Evolutionary conservation across 1,140 invertebrate species (phyloP), one percentile per base, ranked within the genome.

Genomic region (Camponotus vicinus): DNA sequence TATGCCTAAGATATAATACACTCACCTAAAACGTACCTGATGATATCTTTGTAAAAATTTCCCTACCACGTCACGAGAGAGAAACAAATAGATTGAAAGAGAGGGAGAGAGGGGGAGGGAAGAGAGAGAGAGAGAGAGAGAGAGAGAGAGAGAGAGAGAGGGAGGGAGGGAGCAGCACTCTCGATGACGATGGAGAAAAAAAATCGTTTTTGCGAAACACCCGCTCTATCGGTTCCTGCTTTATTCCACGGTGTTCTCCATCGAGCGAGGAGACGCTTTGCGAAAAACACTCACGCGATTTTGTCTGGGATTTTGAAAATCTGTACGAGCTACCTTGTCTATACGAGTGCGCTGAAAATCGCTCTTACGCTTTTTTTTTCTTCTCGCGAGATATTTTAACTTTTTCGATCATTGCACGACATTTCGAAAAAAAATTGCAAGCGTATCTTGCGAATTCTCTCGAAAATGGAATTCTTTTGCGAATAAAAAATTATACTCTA

Each of bases 1-100:
- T 92, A 91, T 86, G 67, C 75, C 91, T 93, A 92, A 88, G 88
- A 90, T 93, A 93, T 93, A 92, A 91, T 93, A 93, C 92, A 92
- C 88, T 93, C 91, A 93, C 86, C 92, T 93, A 92, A 88, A 66
- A 92, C 89, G 88, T 92, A 93, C 90, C 91, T 91, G 89, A 92
- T 92, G 90, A 93, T 93, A 92, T 92, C 85, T 89, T 92, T 87
- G 88, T 92, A 91, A 92, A 92, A 92, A 91, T 87, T 88, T 85
- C 69, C 71, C 85, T 86, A 83, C 61, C 71, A 63, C 85, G 88
- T 64, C 63, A 66, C 73, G 71, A 86, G 59, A 73, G 75, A 71
- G 32, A 78, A 18, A 64, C 5, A 78, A 21, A 77, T n/a, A 45
- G 7, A 64, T 8, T 69, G 67, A 70, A 9, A 45, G 21, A 49